phyloP scores from a whole-genome alignment of 2,888 invertebrate genomes.

The Drosophila formosana region DNA sequence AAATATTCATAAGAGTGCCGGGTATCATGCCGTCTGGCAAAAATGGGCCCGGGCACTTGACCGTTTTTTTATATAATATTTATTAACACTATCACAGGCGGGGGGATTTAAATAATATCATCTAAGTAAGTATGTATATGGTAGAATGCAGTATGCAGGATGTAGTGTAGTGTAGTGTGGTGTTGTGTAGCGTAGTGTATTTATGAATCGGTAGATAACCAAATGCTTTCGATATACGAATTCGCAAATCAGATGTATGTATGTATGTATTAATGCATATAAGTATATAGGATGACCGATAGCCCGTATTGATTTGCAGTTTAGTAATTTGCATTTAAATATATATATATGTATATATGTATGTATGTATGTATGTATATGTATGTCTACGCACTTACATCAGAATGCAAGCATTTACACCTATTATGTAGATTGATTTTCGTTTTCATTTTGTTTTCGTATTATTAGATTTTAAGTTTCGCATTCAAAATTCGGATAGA shows the following conservation, averaged over 20 bases:
- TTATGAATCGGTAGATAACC: constrained; percentile 1
- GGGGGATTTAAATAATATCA: constrained; percentile 53
- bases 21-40: constrained; percentile 28
- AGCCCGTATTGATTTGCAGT: constrained; percentile 27
- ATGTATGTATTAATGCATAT: constrained; percentile 23
- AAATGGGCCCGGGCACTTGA: constrained; percentile 40
- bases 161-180: constrained; percentile 17
- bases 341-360: constrained; percentile 29
- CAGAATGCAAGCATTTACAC: constrained; percentile 18
- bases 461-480: constrained; percentile 47
- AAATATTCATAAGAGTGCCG: constrained; percentile 49
- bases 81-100: constrained; percentile 82
- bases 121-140: constrained; percentile 32
- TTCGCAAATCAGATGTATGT: constrained; percentile 13
- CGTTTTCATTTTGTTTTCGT: neutral
- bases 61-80: constrained; percentile 43
- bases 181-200: constrained; percentile 6
- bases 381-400: constrained; percentile 22
- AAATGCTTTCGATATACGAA: constrained; percentile 2
- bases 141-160: constrained; percentile 2
- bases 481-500: constrained; percentile 63
- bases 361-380: constrained; percentile 24
- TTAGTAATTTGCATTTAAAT: constrained; percentile 23
- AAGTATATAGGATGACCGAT: constrained; percentile 22
- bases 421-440: constrained; percentile 31